Evolutionary conservation across 2,888 invertebrate genomes (phyloP).

Genomic region (Amblyjoppa fuscipennis): DNA sequence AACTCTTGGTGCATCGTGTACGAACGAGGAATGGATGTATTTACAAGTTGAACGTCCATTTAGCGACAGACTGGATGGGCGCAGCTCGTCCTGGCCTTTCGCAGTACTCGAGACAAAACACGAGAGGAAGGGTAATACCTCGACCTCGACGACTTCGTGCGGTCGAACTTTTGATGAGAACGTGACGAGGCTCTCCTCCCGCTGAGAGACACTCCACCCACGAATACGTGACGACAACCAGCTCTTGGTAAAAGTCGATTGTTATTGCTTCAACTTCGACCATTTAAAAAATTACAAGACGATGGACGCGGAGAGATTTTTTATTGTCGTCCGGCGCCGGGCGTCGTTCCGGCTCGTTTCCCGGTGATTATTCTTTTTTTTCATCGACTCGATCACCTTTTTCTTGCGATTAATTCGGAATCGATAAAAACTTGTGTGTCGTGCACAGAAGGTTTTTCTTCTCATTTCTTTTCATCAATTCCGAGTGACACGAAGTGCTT

Average conservation of each 20-base stretch:
- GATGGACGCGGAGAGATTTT: background rate
- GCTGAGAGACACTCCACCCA: slow-evolving; percentile 23
- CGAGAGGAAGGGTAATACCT: slow-evolving; percentile 23
- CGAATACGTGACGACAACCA: slow-evolving; percentile 33
- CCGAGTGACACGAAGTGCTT: background rate
- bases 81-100: background rate
- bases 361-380: background rate
- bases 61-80: background rate
- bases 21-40: background rate
- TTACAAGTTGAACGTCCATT: background rate
- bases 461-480: background rate
- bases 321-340: background rate
- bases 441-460: background rate
- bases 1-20: background rate
- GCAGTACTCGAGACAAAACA: background rate
- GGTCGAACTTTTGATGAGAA: slow-evolving; percentile 54
- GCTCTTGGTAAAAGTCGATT: slow-evolving; percentile 30
- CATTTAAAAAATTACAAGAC: background rate
- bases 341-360: background rate
- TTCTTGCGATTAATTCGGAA: background rate
- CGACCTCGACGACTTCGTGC: slow-evolving; percentile 32
- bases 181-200: slow-evolving; percentile 28
- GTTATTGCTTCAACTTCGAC: background rate
- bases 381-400: background rate
- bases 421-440: background rate